These are phyloP conservation scores for Epirrhoe tristata DNA, from an alignment of 2,888 invertebrate genomes.

Conservation along the genomic window DNA sequence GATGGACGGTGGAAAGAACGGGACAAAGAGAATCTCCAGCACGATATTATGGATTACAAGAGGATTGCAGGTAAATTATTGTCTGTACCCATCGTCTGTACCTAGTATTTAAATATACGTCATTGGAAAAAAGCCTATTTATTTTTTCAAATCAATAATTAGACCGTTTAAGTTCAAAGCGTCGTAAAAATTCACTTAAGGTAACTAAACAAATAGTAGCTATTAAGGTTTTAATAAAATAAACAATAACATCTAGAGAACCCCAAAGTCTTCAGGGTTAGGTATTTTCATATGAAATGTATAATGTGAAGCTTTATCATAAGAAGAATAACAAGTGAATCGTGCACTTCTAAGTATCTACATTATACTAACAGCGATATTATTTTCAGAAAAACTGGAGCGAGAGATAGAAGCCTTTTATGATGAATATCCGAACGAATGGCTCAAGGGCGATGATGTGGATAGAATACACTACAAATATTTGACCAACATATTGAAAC, in stretches of 20 bases:
- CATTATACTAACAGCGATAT: constrained; percentile 14
- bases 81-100: too few relatives aligned
- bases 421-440: constrained; percentile 67
- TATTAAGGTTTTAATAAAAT: background rate
- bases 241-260: background rate
- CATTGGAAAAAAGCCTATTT: too few relatives aligned
- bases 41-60: constrained; percentile 67
- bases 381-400: constrained; percentile 69
- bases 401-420: constrained; percentile 72
- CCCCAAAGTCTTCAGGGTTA: background rate
- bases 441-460: constrained; percentile 56
- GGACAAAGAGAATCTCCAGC: constrained; percentile 64
- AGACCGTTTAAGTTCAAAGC: too few relatives aligned
- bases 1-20: constrained; percentile 75
- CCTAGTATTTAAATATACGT: too few relatives aligned
- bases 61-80: constrained; percentile 65
- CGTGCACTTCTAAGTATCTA: background rate
- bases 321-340: constrained; percentile 7
- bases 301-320: constrained; percentile 5
- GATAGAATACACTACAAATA: constrained; percentile 58
- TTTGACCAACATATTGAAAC: constrained; percentile 51
- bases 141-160: too few relatives aligned
- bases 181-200: background rate
- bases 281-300: constrained; percentile 1
- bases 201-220: background rate